These are phyloP conservation scores for Amphiduros pacificus DNA, from an alignment of 2,888 invertebrate genomes.

Conservation along the genomic window DNA sequence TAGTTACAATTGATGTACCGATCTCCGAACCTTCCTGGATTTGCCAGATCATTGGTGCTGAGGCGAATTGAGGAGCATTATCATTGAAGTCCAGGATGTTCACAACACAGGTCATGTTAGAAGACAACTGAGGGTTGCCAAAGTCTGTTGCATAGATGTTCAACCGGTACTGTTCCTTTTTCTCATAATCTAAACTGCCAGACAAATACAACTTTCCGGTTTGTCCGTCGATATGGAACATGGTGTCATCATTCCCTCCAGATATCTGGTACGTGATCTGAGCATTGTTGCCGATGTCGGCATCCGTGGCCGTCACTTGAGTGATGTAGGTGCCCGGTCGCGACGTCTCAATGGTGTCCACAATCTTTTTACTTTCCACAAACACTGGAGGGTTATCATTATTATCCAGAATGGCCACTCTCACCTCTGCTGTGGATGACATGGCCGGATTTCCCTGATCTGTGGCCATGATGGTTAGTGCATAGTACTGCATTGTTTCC, in stretches of 20 bases:
- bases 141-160: constrained; percentile 79
- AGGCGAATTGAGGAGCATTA: constrained; percentile 88
- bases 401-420: constrained; percentile 82
- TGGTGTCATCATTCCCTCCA: constrained; percentile 71
- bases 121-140: constrained; percentile 67
- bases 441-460: constrained; percentile 62
- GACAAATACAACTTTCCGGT: constrained; percentile 89
- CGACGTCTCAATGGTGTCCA: constrained; percentile 41
- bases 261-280: constrained; percentile 86
- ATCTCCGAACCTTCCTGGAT: constrained; percentile 83
- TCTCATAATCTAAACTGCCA: constrained; percentile 89
- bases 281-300: constrained; percentile 78
- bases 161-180: constrained; percentile 78
- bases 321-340: constrained; percentile 40
- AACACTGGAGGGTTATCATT: constrained; percentile 93
- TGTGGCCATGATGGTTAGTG: constrained; percentile 44
- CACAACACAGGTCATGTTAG: constrained; percentile 75
- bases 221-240: constrained; percentile 68
- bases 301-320: constrained; percentile 63
- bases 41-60: constrained; percentile 81
- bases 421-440: constrained; percentile 63
- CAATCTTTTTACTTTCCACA: constrained; percentile 32
- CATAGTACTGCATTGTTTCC: constrained; percentile 45
- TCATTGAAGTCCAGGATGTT: constrained; percentile 90
- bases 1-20: constrained; percentile 78